Percentiles rank a stretch among this genome's conserved stretches.
Evolutionary conservation across 2,113 vertebrate species (phyloP).

Genomic region (Malurus elegans): DNA sequence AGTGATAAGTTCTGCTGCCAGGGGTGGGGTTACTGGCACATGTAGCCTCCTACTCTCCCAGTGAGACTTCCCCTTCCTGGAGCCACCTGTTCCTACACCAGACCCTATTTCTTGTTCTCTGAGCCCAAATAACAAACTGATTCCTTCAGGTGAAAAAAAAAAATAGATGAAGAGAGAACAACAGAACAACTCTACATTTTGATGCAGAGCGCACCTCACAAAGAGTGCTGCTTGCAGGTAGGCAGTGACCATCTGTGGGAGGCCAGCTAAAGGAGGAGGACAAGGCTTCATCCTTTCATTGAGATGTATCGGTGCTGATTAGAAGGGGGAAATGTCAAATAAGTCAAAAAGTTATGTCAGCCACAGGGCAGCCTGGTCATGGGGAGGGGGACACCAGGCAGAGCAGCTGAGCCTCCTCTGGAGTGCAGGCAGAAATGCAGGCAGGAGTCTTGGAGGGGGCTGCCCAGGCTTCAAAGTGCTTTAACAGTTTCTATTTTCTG

Average conservation of each 20-base stretch:
- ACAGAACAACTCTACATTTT: background rate
- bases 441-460: background rate
- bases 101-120: background rate
- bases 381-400: background rate
- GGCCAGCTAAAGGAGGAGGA: background rate
- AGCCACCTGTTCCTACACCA: background rate
- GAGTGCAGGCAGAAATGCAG: background rate
- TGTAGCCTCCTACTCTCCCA: background rate
- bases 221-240: background rate
- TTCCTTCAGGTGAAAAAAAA: background rate
- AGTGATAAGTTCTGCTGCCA: background rate
- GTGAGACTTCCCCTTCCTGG: background rate
- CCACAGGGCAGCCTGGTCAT: background rate
- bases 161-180: background rate
- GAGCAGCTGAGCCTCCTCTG: background rate
- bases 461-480: background rate
- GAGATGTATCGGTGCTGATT: background rate
- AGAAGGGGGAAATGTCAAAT: background rate
- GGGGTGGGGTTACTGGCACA: background rate
- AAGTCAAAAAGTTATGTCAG: background rate
- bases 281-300: background rate
- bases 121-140: background rate
- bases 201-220: background rate
- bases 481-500: background rate
- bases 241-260: background rate